phyloP scores from a whole-genome alignment of 2,888 invertebrate species.

The Phania funesta region DNA sequence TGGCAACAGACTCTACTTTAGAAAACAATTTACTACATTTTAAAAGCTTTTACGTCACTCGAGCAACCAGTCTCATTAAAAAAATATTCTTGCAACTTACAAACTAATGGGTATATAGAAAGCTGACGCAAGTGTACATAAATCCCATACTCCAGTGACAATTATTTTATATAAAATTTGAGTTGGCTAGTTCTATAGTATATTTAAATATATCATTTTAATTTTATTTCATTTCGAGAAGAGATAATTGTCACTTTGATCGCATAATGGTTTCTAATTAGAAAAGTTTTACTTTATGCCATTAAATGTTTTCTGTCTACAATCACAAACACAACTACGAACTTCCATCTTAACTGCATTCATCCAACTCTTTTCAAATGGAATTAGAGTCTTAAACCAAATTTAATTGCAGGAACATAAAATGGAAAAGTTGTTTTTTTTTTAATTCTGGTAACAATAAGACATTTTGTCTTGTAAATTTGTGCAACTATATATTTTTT shows the following conservation, averaged over 20 bases:
- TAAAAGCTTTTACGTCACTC: too few relatives aligned
- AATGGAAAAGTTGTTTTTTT: conserved; percentile 7
- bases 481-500: not conserved
- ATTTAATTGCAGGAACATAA: conserved; percentile 26
- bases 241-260: conserved; percentile 77
- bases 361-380: conserved; percentile 1
- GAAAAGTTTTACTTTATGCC: conserved; percentile 73
- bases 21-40: too few relatives aligned
- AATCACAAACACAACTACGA: conserved; percentile 9
- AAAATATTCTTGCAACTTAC: too few relatives aligned
- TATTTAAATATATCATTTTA: conserved; percentile 19
- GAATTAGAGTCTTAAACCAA: conserved; percentile 16
- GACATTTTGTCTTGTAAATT: conserved; percentile 36
- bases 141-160: too few relatives aligned
- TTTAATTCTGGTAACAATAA: conserved; percentile 28
- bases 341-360: not conserved
- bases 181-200: too few relatives aligned
- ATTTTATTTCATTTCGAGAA: conserved; percentile 52
- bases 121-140: too few relatives aligned
- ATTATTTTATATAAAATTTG: too few relatives aligned
- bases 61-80: too few relatives aligned
- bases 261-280: conserved; percentile 78
- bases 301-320: conserved; percentile 64
- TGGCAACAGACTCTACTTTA: too few relatives aligned
- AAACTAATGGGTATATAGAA: too few relatives aligned